Evolutionary conservation across 2,113 vertebrate species (phyloP), one percentile per base, ranked within the genome.

Genomic region (Podilymbus podiceps): DNA sequence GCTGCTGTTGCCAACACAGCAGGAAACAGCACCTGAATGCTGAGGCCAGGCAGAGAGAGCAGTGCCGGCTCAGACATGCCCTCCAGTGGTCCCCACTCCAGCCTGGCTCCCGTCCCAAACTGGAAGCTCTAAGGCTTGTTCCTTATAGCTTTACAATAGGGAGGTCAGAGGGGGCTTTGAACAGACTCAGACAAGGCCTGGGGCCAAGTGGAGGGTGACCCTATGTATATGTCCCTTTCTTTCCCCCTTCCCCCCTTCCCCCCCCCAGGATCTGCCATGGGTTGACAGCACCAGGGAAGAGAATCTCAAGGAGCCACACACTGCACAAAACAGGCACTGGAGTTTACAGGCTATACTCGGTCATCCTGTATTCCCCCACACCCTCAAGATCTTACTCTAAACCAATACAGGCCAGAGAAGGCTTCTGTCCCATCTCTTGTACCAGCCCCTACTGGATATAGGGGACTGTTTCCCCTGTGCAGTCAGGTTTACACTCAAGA

Each of bases 51-150:
- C 89, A 28, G 63, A n/a, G 44, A 73, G 58, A 86, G 56, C 9
- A 0, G 55, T 1, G 73, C 85, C 4, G 71, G 93, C 95, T 88
- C 95, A 94, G 94, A 11, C 72, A 1, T 95, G 88, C 90, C 92
- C 92, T 73, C 90, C 92, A 96, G 94, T 15, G 75, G 85, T 69
- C 80, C 91, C 55, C 91, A 33, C 67, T 87, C 74, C 79, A 47
- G 75, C 56, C 76, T 11, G 49, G 44, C 7, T 73, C 84, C 82
- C 82, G 53, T 53, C 63, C 83, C 86, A 8, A 25, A 28, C 30
- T 4, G 18, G 47, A 49, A 76, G 17, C 38, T 11, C n/a, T 11
- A 35, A 35, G 18, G 46, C 69, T 84, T 35, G 5, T 18, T 64
- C 42, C 64, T 42, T 20, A 27, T 7, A 33, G 62, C 56, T 81